phyloP scores from a whole-genome alignment of 2,888 invertebrate genomes.

The Lasius fuliginosus region DNA sequence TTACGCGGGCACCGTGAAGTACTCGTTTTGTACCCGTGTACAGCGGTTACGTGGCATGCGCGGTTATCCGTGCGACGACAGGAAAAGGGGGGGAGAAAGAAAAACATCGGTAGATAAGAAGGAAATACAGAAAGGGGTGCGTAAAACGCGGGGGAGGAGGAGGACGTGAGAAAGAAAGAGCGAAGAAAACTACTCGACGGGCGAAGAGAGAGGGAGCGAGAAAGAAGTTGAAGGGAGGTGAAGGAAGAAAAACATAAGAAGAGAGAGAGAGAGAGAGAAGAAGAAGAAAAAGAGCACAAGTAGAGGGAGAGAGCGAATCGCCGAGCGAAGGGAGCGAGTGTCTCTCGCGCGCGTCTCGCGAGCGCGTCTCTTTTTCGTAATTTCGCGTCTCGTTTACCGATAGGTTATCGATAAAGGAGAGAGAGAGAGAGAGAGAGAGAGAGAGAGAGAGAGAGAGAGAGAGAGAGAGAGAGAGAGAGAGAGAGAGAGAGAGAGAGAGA shows the following conservation, averaged over 20 bases:
- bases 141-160: neutral
- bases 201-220: neutral
- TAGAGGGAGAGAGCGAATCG: conserved; percentile 16
- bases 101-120: conserved; percentile 20
- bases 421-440: neutral
- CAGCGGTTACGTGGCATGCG: conserved; percentile 67
- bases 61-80: conserved; percentile 10
- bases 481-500: no score
- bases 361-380: neutral
- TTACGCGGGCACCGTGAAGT: conserved; percentile 72
- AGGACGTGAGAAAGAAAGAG: neutral
- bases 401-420: neutral
- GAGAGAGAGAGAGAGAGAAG: neutral
- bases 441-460: neutral
- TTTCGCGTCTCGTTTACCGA: neutral
- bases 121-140: neutral
- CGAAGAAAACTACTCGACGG: neutral
- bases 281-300: neutral
- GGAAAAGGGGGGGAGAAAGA: neutral
- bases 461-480: neutral
- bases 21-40: conserved; percentile 48
- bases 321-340: neutral
- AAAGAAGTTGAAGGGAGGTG: conserved; percentile 6
- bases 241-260: neutral
- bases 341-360: conserved; percentile 10